These are phyloP conservation scores for Drosophila quadrilineata DNA, from an alignment of 1,140 invertebrate species.

Conservation along the genomic window DNA sequence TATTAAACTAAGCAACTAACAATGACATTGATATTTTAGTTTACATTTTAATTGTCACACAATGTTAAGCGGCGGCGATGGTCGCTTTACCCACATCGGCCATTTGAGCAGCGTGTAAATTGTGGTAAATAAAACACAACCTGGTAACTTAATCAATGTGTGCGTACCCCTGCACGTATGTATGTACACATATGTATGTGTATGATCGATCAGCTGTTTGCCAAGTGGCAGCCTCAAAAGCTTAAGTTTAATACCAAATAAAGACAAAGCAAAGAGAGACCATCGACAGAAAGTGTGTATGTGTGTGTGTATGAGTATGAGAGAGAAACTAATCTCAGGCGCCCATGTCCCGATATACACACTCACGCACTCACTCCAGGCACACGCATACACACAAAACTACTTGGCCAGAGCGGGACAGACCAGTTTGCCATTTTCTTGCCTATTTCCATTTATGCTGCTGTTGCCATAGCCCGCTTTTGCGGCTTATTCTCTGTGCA, in stretches of 20 bases:
- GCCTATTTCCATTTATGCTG: slow-evolving; percentile 45
- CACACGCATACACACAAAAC: neutral
- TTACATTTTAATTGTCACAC: slow-evolving; percentile 8
- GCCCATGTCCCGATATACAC: slow-evolving; percentile 4
- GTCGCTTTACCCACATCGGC: neutral
- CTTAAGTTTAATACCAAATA: slow-evolving; percentile 41
- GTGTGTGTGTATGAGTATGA: no score
- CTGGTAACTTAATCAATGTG: slow-evolving; percentile 34
- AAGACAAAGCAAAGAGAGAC: slow-evolving; percentile 29
- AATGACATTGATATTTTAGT: slow-evolving; percentile 15
- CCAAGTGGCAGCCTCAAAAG: slow-evolving; percentile 28
- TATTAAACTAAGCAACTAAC: slow-evolving; percentile 1
- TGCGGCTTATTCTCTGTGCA: slow-evolving; percentile 58
- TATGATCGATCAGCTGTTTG: slow-evolving; percentile 40
- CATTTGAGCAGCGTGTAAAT: slow-evolving; percentile 24
- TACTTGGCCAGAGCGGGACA: slow-evolving; percentile 6
- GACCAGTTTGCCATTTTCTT: slow-evolving; percentile 42
- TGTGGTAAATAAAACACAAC: slow-evolving; percentile 34
- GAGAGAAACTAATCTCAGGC: slow-evolving; percentile 29
- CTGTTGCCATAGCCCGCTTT: slow-evolving; percentile 20
- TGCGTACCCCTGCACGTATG: no score
- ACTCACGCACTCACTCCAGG: neutral
- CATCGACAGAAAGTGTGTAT: no score
- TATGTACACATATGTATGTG: no score
- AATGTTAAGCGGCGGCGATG: slow-evolving; percentile 6